Percentiles rank a stretch among this genome's conserved stretches.
phyloP scores from a whole-genome alignment of 2,888 invertebrate species.

The Thymelicus sylvestris region DNA sequence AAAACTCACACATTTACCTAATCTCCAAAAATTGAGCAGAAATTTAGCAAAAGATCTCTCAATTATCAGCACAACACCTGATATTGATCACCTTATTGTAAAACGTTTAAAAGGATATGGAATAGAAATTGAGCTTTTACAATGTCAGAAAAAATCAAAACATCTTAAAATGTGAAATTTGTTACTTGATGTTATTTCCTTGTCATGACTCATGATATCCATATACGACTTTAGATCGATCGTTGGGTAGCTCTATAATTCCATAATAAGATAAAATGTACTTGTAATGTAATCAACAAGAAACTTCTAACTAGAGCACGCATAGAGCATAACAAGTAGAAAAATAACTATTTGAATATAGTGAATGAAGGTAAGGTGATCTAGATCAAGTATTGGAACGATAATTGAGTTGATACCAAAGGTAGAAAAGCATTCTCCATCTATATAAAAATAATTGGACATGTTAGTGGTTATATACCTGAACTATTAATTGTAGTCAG shows the following conservation, averaged over 20 bases:
- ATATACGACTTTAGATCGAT: too few relatives aligned
- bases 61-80: conserved; percentile 10
- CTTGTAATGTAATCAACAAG: too few relatives aligned
- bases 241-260: too few relatives aligned
- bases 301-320: too few relatives aligned
- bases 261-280: too few relatives aligned
- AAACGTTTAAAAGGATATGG: too few relatives aligned
- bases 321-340: too few relatives aligned
- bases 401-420: conserved; percentile 39
- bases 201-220: too few relatives aligned
- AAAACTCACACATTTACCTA: conserved; percentile 50
- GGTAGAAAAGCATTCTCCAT: conserved; percentile 80
- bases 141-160: too few relatives aligned
- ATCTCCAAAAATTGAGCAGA: conserved; percentile 32
- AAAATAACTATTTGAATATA: neutral
- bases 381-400: conserved; percentile 6
- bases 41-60: conserved; percentile 7
- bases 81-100: neutral
- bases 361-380: neutral
- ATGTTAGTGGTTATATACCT: conserved; percentile 75
- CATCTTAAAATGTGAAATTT: too few relatives aligned
- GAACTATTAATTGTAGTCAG: conserved; percentile 82
- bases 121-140: too few relatives aligned
- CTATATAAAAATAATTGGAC: conserved; percentile 52
- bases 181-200: too few relatives aligned